Percentiles rank a stretch among this genome's conserved stretches.
These are phyloP conservation scores for Megalops cyprinoides DNA, from an alignment of 2,797 vertebrate species.

Conservation along the genomic window DNA sequence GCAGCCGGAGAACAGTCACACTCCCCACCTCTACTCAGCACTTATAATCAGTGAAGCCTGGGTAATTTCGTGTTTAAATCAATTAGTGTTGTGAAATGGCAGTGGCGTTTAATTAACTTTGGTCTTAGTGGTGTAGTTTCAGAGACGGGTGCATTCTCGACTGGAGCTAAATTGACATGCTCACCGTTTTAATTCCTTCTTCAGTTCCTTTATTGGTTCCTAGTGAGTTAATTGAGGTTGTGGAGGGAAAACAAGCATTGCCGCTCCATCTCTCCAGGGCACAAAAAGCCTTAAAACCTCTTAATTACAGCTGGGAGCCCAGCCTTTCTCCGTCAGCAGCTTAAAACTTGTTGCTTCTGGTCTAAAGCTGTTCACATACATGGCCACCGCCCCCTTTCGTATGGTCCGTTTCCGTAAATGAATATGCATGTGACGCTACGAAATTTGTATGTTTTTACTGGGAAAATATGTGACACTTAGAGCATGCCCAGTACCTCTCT, in stretches of 20 bases:
- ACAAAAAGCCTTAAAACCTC: slow-evolving; percentile 38
- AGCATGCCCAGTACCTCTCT: neutral
- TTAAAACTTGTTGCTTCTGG: neutral
- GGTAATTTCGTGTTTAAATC: slow-evolving; percentile 47
- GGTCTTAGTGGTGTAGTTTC: slow-evolving; percentile 45
- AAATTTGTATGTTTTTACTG: neutral
- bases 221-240: slow-evolving; percentile 36
- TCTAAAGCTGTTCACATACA: neutral
- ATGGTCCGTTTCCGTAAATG: neutral
- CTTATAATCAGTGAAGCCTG: slow-evolving; percentile 23
- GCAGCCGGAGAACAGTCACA: neutral
- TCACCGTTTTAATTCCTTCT: slow-evolving; percentile 45
- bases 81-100: slow-evolving; percentile 41
- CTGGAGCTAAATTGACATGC: slow-evolving; percentile 45
- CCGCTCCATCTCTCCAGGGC: slow-evolving; percentile 53
- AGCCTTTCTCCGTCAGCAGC: neutral
- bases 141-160: slow-evolving; percentile 34
- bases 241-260: slow-evolving; percentile 1
- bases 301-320: slow-evolving; percentile 20
- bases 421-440: neutral
- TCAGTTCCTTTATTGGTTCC: slow-evolving; percentile 44
- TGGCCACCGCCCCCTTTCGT: neutral
- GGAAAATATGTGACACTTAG: too few species aligned
- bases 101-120: slow-evolving; percentile 50
- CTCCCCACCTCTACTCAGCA: slow-evolving; percentile 15